Evolutionary conservation across 2,888 invertebrate genomes (phyloP).

Genomic region (Meteorus colon): DNA sequence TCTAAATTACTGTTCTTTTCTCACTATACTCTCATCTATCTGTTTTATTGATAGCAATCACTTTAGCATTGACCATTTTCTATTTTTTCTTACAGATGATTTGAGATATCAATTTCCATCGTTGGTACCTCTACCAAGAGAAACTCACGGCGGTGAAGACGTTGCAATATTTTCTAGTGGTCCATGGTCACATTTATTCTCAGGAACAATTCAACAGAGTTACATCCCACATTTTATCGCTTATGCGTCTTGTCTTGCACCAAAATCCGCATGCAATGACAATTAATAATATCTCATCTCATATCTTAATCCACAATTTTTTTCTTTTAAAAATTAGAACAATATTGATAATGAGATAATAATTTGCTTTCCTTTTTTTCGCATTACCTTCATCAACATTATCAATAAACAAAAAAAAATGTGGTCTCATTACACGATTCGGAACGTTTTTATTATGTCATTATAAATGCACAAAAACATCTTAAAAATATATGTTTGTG

Average conservation of each 20-base stretch:
- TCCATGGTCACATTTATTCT: constrained; percentile 87
- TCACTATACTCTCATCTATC: too few species aligned
- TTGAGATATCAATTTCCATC: constrained; percentile 74
- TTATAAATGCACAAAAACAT: constrained; percentile 68
- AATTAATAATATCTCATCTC: neutral
- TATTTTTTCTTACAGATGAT: constrained; percentile 44
- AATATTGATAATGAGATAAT: too few species aligned
- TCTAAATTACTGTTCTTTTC: too few species aligned
- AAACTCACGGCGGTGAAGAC: constrained; percentile 87
- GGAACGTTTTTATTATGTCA: constrained; percentile 64
- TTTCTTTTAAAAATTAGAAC: too few species aligned
- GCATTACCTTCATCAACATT: neutral
- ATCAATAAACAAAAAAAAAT: neutral
- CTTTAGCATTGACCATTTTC: neutral
- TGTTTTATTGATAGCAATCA: neutral
- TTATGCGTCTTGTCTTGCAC: constrained; percentile 84
- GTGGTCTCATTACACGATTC: constrained; percentile 60
- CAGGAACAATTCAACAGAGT: constrained; percentile 86
- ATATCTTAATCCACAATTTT: too few species aligned
- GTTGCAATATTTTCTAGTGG: constrained; percentile 85
- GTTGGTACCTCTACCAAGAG: constrained; percentile 77
- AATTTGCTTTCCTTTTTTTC: neutral
- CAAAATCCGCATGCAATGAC: constrained; percentile 28
- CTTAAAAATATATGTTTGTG: constrained; percentile 64
- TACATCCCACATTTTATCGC: constrained; percentile 85